Conservation (phyloP, 2,113 vertebrate genomes). For the Menura novaehollandiae region DNA sequence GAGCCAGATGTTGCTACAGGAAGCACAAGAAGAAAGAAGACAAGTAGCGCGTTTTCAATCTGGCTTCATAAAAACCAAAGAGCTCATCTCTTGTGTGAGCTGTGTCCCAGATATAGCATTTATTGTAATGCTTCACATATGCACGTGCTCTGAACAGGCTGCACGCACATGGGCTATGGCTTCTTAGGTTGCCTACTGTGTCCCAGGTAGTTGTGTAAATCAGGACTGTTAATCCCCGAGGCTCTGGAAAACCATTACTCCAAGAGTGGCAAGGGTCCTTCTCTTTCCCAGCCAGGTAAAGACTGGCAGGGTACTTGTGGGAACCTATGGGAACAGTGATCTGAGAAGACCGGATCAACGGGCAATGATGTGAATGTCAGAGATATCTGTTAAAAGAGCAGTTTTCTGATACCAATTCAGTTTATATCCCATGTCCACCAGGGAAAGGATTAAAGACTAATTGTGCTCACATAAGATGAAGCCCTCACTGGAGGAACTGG, state of each 20-base stretch:
- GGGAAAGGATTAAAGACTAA: neutral
- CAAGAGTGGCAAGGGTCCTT: neutral
- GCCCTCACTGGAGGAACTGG: neutral
- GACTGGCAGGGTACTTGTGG: neutral
- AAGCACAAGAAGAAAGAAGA: neutral
- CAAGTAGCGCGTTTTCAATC: neutral
- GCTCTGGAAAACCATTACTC: neutral
- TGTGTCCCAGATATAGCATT: neutral
- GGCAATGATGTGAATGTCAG: fast-evolving
- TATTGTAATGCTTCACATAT: neutral
- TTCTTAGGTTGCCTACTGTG: neutral
- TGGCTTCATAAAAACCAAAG: neutral
- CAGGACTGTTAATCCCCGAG: neutral
- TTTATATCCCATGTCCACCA: neutral
- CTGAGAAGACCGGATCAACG: neutral
- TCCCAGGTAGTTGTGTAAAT: neutral
- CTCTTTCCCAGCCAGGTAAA: neutral
- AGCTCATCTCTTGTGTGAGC: too few relatives aligned
- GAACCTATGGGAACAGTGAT: neutral
- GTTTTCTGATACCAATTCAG: neutral
- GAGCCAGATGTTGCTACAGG: neutral
- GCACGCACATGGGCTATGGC: neutral
- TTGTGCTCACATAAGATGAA: neutral
- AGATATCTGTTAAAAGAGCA: neutral
- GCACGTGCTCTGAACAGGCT: neutral